A percentile compares a stretch with the other conserved stretches of the same genome.
Evolutionary conservation across 2,888 invertebrate species (phyloP).

Genomic region (Tinea pellionella): DNA sequence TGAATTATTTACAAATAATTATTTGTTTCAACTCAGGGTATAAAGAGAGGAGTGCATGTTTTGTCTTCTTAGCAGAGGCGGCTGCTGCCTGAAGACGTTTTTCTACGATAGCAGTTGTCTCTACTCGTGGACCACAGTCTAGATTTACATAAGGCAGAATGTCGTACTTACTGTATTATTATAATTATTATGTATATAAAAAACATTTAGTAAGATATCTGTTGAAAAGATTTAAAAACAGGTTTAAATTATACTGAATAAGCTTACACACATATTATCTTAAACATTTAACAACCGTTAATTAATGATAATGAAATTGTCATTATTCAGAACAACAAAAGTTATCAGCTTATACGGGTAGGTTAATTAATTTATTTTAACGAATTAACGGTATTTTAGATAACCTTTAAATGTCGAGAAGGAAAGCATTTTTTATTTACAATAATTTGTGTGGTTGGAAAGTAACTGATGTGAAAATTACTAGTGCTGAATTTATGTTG

Average conservation of each 20-base stretch:
- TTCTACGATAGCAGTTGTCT: no score
- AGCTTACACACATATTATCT: background rate
- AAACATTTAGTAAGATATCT: no score
- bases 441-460: constrained; percentile 25
- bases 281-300: background rate
- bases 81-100: no score
- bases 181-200: no score
- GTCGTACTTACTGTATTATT: no score
- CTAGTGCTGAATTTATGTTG: constrained; percentile 42
- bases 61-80: no score
- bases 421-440: background rate
- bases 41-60: no score
- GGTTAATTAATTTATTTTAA: background rate
- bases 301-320: constrained; percentile 8
- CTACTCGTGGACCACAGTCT: no score
- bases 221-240: background rate
- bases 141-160: no score
- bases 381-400: background rate
- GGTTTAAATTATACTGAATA: background rate
- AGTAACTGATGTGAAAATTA: constrained; percentile 39
- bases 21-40: no score
- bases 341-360: background rate
- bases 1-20: no score
- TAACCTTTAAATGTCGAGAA: background rate
- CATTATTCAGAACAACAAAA: background rate